phyloP scores from a whole-genome alignment of 2,888 invertebrate genomes.

The Xylota sylvarum region DNA sequence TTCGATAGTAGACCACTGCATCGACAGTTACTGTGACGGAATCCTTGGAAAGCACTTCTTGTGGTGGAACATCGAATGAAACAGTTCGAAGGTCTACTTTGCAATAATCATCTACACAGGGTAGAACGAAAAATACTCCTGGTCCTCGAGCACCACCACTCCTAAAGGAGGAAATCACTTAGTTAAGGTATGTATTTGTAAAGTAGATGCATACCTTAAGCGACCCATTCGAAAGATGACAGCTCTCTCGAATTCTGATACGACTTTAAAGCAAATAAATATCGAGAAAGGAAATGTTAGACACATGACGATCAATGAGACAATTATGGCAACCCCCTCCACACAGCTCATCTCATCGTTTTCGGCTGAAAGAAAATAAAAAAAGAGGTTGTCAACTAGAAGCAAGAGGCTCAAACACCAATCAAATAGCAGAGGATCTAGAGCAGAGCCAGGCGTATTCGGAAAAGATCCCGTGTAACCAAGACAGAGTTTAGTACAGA shows the following conservation, averaged over 20 bases:
- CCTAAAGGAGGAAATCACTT: constrained; percentile 37
- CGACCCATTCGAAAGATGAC: constrained; percentile 95
- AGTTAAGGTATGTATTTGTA: not conserved
- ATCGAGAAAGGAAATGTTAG: constrained; percentile 93
- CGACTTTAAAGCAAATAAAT: constrained; percentile 94
- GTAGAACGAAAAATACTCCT: constrained; percentile 97
- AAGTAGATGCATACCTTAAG: constrained; percentile 84
- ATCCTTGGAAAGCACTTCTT: constrained; percentile 97
- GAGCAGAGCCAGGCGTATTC: too few species aligned
- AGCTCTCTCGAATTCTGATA: constrained; percentile 94
- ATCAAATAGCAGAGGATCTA: too few species aligned
- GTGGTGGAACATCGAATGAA: constrained; percentile 98
- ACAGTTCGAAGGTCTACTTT: constrained; percentile 97
- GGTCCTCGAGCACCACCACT: constrained; percentile 92
- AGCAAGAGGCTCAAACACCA: too few species aligned
- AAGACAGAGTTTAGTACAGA: too few species aligned
- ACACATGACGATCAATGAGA: constrained; percentile 90
- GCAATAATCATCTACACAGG: constrained; percentile 96
- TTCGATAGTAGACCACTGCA: constrained; percentile 94
- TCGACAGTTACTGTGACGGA: constrained; percentile 97
- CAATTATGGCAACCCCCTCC: constrained; percentile 90
- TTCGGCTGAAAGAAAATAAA: constrained; percentile 86
- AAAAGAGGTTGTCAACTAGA: not conserved
- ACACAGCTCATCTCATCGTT: constrained; percentile 89
- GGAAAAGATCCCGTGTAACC: too few species aligned